These are phyloP conservation scores for Platycheirus rosarum DNA, from an alignment of 2,888 invertebrate genomes.

Conservation along the genomic window DNA sequence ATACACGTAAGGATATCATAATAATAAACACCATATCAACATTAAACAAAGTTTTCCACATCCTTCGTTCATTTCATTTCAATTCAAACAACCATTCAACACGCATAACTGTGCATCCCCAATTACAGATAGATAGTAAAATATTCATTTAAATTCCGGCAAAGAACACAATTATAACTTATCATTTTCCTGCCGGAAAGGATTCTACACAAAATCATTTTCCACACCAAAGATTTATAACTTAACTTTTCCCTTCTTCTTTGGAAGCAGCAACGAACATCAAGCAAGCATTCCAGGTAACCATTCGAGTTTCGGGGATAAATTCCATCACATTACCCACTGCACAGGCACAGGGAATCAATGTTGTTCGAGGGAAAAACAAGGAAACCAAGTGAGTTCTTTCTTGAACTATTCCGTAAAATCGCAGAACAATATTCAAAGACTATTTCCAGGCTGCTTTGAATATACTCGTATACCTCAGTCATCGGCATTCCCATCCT, in stretches of 20 bases:
- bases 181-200: constrained; percentile 64
- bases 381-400: constrained; percentile 34
- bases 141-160: constrained; percentile 51
- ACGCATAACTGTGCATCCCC: neutral
- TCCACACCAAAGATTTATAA: constrained; percentile 46
- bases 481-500: constrained; percentile 16
- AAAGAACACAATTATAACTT: constrained; percentile 58
- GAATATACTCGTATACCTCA: constrained; percentile 6
- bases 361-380: neutral
- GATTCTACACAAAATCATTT: constrained; percentile 52
- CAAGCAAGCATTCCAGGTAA: constrained; percentile 25
- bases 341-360: neutral
- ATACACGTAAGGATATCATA: too few species aligned
- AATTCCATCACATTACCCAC: constrained; percentile 54
- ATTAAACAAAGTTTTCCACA: neutral
- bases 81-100: neutral
- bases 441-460: constrained; percentile 29
- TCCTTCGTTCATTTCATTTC: neutral
- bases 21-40: too few species aligned
- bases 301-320: constrained; percentile 23
- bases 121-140: neutral
- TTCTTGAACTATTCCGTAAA: constrained; percentile 51
- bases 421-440: constrained; percentile 69
- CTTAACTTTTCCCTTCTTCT: constrained; percentile 32
- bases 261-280: constrained; percentile 3